phyloP scores from a whole-genome alignment of 2,888 invertebrate genomes.

The Leptopterna dolabrata region DNA sequence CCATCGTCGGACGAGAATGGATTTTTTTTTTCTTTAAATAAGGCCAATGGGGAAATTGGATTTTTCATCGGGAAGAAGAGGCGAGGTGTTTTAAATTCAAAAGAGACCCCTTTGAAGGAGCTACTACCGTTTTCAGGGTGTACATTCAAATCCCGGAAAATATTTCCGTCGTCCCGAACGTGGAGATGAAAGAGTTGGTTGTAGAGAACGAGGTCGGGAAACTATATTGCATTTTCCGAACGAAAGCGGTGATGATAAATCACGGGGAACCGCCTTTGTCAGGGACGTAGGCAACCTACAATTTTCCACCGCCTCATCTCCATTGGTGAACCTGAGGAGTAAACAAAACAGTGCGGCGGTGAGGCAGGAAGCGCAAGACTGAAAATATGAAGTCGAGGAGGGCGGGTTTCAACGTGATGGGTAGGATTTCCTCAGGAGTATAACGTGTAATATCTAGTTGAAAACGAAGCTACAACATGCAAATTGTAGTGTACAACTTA shows the following conservation, averaged over 20 bases:
- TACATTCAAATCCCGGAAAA: neutral
- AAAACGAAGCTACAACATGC: too few relatives aligned
- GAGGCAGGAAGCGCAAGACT: neutral
- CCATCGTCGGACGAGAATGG: neutral
- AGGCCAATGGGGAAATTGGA: neutral
- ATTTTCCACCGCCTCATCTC: neutral
- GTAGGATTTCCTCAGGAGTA: neutral
- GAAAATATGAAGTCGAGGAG: neutral
- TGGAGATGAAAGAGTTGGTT: neutral
- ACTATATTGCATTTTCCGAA: constrained; percentile 7
- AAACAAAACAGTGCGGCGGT: neutral
- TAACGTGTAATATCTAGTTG: too few relatives aligned
- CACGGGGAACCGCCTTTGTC: constrained; percentile 5
- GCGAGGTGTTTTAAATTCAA: neutral
- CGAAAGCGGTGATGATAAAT: neutral
- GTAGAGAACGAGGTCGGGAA: neutral
- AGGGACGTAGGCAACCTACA: neutral
- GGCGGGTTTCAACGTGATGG: neutral
- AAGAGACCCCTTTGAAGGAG: neutral
- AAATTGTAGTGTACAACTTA: too few relatives aligned
- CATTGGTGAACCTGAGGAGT: neutral
- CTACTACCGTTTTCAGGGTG: neutral
- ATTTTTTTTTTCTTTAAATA: neutral
- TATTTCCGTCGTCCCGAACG: neutral
- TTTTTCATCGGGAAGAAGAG: neutral